Conservation (phyloP, 53 echinoderm and acorn worm genomes). For the Mesocentrotus franciscanus region DNA sequence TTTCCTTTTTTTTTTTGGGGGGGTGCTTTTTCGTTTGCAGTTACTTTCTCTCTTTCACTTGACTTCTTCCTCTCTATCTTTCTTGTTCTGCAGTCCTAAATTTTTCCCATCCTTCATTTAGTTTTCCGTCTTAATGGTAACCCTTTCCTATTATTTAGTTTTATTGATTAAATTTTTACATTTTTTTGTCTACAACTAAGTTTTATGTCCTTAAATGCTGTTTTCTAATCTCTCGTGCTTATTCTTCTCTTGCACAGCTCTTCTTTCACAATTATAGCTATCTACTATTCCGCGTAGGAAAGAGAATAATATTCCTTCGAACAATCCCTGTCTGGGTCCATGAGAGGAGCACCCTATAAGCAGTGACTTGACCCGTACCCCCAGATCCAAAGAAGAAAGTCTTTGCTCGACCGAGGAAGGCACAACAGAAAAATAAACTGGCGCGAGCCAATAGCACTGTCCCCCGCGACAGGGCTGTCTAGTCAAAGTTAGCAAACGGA, state of each 20-base stretch:
- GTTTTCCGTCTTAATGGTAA: too few species aligned
- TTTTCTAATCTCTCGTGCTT: too few species aligned
- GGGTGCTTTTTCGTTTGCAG: too few species aligned
- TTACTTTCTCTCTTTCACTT: too few species aligned
- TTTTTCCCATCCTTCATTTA: too few species aligned
- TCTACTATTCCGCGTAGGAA: not conserved
- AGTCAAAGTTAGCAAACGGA: conserved; percentile 50
- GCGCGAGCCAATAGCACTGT: conserved; percentile 40
- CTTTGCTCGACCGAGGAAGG: not conserved
- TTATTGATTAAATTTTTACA: too few species aligned
- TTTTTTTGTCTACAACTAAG: too few species aligned
- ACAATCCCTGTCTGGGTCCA: not conserved
- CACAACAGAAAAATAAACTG: conserved; percentile 20
- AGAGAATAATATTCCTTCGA: not conserved
- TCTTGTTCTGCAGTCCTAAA: too few species aligned
- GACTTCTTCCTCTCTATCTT: too few species aligned
- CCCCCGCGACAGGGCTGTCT: conserved; percentile 36
- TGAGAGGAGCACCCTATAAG: not conserved
- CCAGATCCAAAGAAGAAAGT: not conserved
- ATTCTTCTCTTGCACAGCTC: not conserved
- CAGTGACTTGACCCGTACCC: not conserved
- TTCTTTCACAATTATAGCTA: not conserved
- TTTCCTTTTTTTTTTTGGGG: too few species aligned
- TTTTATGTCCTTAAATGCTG: too few species aligned
- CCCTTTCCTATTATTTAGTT: too few species aligned